These are phyloP conservation scores for Melieria omissa DNA, from an alignment of 2,888 invertebrate species.

Conservation along the genomic window DNA sequence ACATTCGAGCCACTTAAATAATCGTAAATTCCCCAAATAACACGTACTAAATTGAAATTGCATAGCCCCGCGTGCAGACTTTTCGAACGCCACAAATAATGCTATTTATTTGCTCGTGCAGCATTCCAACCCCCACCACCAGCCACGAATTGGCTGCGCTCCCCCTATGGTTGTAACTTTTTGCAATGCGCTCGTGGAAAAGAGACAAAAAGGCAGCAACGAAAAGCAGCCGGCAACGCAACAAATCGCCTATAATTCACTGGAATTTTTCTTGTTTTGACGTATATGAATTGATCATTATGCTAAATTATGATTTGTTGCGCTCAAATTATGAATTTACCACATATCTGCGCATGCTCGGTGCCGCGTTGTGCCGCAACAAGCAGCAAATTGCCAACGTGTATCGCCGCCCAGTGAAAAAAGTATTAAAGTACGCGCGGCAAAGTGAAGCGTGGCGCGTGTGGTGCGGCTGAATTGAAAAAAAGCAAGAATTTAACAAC, in stretches of 20 bases:
- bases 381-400: not conserved
- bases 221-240: not conserved
- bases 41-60: too few species aligned
- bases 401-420: not conserved
- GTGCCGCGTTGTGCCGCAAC: not conserved
- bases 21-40: too few species aligned
- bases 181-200: not conserved
- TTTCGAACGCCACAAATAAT: too few species aligned
- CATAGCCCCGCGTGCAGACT: too few species aligned
- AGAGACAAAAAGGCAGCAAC: slow-evolving; percentile 24
- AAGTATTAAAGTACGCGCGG: not conserved
- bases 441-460: not conserved
- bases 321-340: slow-evolving; percentile 58
- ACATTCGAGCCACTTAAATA: too few species aligned
- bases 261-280: slow-evolving; percentile 45
- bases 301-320: slow-evolving; percentile 59
- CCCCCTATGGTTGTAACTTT: not conserved
- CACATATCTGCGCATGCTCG: slow-evolving; percentile 42
- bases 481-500: not conserved
- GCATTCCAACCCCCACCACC: too few species aligned
- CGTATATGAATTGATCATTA: slow-evolving; percentile 60
- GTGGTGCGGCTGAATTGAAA: not conserved
- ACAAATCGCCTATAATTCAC: slow-evolving; percentile 38
- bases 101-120: too few species aligned
- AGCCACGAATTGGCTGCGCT: not conserved